Evolutionary conservation across 2,797 vertebrate species (phyloP).

Genomic region (Peromyscus aztecus): DNA sequence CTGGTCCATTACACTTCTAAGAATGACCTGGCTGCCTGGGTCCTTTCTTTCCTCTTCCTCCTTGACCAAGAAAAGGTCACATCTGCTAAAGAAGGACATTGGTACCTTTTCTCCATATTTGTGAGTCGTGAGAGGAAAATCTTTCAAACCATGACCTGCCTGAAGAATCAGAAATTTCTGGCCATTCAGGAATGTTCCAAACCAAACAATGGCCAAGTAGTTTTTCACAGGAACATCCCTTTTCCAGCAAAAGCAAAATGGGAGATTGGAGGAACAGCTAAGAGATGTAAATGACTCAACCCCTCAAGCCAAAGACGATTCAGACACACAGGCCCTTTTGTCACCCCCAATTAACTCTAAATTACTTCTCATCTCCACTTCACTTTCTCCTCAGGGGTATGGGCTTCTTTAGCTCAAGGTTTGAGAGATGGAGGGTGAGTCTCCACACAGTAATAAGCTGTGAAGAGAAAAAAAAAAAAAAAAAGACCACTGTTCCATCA

Average conservation of each 20-base stretch:
- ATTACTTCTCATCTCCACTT: constrained; percentile 18
- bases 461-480: constrained; percentile 2
- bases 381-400: not conserved
- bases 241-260: not conserved
- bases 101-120: not conserved
- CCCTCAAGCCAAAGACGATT: constrained; percentile 7
- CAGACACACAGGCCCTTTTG: constrained; percentile 72
- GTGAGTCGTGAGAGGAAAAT: not conserved
- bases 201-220: not conserved
- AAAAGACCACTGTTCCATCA: not conserved
- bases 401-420: not conserved
- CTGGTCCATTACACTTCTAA: not conserved
- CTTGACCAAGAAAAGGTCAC: not conserved
- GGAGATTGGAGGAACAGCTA: not conserved
- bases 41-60: not conserved
- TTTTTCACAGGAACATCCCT: not conserved
- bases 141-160: not conserved
- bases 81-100: not conserved
- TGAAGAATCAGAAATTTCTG: not conserved
- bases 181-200: not conserved
- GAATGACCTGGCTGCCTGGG: not conserved
- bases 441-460: not conserved
- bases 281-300: not conserved
- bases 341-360: constrained; percentile 78
- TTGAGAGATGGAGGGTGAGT: not conserved